Conservation (phyloP, 2,888 invertebrate species). For the Drosophila kokeensis region DNA sequence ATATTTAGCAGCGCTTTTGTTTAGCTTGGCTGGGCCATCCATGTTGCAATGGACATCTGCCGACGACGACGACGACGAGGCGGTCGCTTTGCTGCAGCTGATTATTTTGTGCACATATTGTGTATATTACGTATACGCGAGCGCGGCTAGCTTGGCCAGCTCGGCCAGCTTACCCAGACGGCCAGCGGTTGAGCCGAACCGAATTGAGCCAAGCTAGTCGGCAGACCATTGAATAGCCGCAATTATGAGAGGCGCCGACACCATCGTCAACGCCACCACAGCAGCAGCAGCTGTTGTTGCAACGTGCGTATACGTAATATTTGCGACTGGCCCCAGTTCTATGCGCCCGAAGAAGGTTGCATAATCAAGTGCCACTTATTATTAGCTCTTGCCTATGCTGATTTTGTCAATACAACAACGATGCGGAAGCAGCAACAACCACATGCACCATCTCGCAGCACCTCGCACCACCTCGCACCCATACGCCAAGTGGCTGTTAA, state of each 20-base stretch:
- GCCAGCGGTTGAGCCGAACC: slow-evolving; percentile 4
- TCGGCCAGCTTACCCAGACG: slow-evolving; percentile 6
- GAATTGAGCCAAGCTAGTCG: slow-evolving; percentile 2
- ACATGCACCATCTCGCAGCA: slow-evolving; percentile 2
- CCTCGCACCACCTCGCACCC: slow-evolving; percentile 46
- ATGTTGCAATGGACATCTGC: slow-evolving; percentile 80
- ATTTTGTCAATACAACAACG: slow-evolving; percentile 47
- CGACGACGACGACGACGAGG: slow-evolving; percentile 35
- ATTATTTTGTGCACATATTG: slow-evolving; percentile 75
- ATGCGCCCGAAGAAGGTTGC: slow-evolving; percentile 45
- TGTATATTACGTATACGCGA: slow-evolving; percentile 69
- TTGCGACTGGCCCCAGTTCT: slow-evolving; percentile 57
- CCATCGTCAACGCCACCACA: slow-evolving; percentile 16
- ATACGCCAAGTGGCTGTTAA: slow-evolving; percentile 65
- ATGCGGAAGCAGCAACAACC: slow-evolving; percentile 52
- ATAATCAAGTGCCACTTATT: slow-evolving; percentile 20
- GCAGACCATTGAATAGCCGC: slow-evolving; percentile 58
- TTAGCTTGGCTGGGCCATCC: slow-evolving; percentile 66
- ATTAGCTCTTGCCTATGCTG: slow-evolving; percentile 29
- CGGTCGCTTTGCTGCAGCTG: slow-evolving; percentile 58
- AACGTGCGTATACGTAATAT: slow-evolving; percentile 79
- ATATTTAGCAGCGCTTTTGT: slow-evolving; percentile 58
- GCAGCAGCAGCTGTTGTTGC: slow-evolving; percentile 62
- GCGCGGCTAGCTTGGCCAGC: slow-evolving; percentile 32
- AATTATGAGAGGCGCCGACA: slow-evolving; percentile 53